Percentiles rank a stretch among this genome's conserved stretches.
phyloP scores from a whole-genome alignment of 2,113 vertebrate genomes.

The Amblyopsis rosae region DNA sequence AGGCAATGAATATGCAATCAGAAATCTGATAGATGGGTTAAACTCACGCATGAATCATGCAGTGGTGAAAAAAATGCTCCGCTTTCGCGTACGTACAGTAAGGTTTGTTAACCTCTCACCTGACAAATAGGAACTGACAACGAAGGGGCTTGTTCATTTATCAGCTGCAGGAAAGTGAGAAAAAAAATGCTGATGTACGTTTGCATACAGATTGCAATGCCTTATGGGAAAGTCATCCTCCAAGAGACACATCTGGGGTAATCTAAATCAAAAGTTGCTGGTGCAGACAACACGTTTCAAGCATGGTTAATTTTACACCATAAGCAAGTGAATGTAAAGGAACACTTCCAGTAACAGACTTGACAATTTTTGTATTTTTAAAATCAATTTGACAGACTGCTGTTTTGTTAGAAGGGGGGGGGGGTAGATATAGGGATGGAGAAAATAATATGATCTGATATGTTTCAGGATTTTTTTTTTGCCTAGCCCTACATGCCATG shows the following conservation, averaged over 20 bases:
- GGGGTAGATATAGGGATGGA: background rate
- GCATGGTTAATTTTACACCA: constrained; percentile 43
- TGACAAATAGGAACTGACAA: constrained; percentile 52
- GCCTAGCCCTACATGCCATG: background rate
- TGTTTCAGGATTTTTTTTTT: constrained; percentile 31
- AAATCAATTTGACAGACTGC: constrained; percentile 21
- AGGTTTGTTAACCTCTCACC: constrained; percentile 40
- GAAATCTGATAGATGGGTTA: constrained; percentile 26
- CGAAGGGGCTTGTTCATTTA: constrained; percentile 44
- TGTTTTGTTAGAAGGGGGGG: background rate
- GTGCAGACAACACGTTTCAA: constrained; percentile 42
- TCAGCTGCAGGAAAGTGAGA: constrained; percentile 28
- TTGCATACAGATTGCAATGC: constrained; percentile 61
- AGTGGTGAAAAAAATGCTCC: constrained; percentile 10
- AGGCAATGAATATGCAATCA: constrained; percentile 31
- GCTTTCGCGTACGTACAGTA: constrained; percentile 15
- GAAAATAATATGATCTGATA: background rate
- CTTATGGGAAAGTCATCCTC: constrained; percentile 46
- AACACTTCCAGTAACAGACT: constrained; percentile 33
- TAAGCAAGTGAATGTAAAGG: constrained; percentile 22
- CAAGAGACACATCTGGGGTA: constrained; percentile 47
- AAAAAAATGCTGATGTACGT: constrained; percentile 1
- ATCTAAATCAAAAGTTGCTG: constrained; percentile 46
- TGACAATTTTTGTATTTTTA: constrained; percentile 15
- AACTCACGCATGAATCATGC: constrained; percentile 33